A percentile compares a stretch with the other conserved stretches of the same genome.
phyloP scores from a whole-genome alignment of 2,888 invertebrate species.

The Syritta pipiens region DNA sequence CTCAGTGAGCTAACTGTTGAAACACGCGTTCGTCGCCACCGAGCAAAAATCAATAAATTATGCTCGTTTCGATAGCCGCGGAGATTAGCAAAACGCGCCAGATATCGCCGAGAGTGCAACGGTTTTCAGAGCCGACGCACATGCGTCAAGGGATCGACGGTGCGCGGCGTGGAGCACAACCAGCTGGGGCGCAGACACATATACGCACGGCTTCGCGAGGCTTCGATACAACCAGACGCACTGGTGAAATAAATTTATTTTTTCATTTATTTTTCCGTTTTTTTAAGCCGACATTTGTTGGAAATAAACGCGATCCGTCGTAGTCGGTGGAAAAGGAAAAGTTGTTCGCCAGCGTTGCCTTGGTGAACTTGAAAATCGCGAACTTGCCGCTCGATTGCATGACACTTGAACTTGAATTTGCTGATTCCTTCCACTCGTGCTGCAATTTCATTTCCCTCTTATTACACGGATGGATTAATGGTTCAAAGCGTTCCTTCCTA shows the following conservation, averaged over 20 bases:
- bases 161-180: neutral
- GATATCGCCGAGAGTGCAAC: neutral
- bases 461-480: neutral
- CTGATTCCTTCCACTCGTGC: neutral
- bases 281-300: neutral
- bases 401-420: conserved; percentile 55
- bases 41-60: neutral
- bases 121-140: conserved; percentile 31
- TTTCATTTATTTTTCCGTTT: too few relatives aligned
- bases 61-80: neutral
- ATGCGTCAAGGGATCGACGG: conserved; percentile 55
- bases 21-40: neutral
- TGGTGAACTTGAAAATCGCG: conserved; percentile 53
- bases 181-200: neutral
- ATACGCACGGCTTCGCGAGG: neutral
- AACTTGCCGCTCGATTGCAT: conserved; percentile 36
- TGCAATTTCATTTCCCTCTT: conserved; percentile 13
- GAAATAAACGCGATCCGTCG: neutral
- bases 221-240: too few relatives aligned
- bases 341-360: conserved; percentile 47
- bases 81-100: neutral
- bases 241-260: too few relatives aligned
- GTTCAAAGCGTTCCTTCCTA: conserved; percentile 24
- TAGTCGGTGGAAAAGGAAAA: conserved; percentile 31
- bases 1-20: neutral